Percentiles rank a stretch among this genome's conserved stretches.
Conservation (phyloP, 2,888 invertebrate genomes). For the Standfussiana lucernea region DNA sequence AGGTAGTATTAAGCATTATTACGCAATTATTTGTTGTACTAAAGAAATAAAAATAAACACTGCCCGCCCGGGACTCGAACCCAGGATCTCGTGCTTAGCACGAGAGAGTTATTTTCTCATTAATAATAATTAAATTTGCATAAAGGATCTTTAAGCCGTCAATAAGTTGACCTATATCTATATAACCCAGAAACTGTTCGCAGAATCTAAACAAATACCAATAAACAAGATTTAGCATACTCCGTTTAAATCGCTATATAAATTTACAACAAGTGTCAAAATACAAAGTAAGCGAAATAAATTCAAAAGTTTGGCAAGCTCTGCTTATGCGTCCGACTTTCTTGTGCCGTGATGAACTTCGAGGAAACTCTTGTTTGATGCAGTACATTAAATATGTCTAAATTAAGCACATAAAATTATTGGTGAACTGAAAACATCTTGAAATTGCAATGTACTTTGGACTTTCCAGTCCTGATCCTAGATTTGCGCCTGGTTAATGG, state of each 20-base stretch:
- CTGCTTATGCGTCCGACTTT: constrained; percentile 30
- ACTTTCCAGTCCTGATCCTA: not conserved
- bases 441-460: not conserved
- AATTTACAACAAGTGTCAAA: constrained; percentile 16
- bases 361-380: constrained; percentile 32
- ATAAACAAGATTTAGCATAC: constrained; percentile 39
- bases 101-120: not conserved
- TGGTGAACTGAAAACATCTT: not conserved
- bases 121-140: not conserved
- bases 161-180: constrained; percentile 19
- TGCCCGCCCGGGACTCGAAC: not conserved
- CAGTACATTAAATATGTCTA: constrained; percentile 13
- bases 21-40: no score
- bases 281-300: constrained; percentile 54
- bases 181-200: constrained; percentile 8
- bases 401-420: constrained; percentile 25
- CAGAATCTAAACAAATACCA: constrained; percentile 29
- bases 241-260: constrained; percentile 23
- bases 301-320: constrained; percentile 52
- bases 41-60: no score
- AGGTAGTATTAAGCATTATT: no score
- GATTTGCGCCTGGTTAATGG: not conserved
- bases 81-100: not conserved
- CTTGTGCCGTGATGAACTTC: constrained; percentile 33
- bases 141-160: not conserved